These are phyloP conservation scores for Galagoides demidoff DNA, from an alignment of 2,797 vertebrate species.

Conservation along the genomic window DNA sequence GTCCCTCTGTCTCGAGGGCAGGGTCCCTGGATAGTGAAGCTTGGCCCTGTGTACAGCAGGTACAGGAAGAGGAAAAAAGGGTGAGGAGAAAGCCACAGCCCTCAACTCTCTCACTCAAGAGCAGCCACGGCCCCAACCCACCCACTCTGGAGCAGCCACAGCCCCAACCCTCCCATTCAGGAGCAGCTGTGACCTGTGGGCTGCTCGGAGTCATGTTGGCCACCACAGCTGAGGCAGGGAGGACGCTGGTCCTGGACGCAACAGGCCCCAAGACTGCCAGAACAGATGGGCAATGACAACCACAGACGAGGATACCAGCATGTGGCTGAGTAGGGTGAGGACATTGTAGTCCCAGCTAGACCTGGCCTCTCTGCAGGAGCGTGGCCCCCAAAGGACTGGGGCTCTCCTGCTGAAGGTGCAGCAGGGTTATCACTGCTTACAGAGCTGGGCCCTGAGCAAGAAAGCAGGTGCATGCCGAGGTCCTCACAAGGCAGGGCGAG, in stretches of 20 bases:
- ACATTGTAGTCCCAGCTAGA: accelerated
- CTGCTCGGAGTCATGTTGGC: not conserved
- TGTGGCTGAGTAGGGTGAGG: not conserved
- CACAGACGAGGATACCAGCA: too few relatives aligned
- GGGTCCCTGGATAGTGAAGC: too few relatives aligned
- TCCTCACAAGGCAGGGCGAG: not conserved
- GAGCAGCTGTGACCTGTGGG: not conserved
- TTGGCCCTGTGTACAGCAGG: too few relatives aligned
- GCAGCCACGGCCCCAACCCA: not conserved
- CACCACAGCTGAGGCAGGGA: too few relatives aligned
- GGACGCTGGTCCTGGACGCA: too few relatives aligned
- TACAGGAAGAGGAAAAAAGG: too few relatives aligned
- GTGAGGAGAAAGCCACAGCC: not conserved
- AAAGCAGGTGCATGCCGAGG: accelerated
- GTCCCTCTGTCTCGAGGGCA: too few relatives aligned
- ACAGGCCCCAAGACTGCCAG: not conserved
- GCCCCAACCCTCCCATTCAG: not conserved
- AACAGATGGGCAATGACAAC: not conserved
- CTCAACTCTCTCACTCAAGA: too few relatives aligned
- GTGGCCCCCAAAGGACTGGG: not conserved
- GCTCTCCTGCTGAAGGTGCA: too few relatives aligned
- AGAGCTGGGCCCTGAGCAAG: not conserved
- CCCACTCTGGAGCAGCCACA: not conserved
- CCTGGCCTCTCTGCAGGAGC: not conserved
- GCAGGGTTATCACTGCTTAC: too few relatives aligned